A percentile compares a stretch with the other conserved stretches of the same genome.
These are phyloP conservation scores for Panorpa germanica DNA, from an alignment of 2,888 invertebrate genomes.

Conservation along the genomic window DNA sequence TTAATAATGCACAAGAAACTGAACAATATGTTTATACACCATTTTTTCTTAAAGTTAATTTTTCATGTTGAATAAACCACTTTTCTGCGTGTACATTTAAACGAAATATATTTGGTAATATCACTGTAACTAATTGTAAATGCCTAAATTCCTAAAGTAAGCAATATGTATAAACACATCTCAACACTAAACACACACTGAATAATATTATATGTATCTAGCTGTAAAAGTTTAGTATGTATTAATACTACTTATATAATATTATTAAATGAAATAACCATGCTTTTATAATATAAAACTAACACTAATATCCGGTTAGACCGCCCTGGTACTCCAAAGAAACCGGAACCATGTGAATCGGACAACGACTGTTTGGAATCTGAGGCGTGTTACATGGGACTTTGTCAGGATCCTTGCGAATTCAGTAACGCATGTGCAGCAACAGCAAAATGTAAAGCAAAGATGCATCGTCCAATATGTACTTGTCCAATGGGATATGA, in stretches of 20 bases:
- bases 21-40: too few species aligned
- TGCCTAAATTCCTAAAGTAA: too few species aligned
- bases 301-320: constrained; percentile 26
- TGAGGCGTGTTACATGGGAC: constrained; percentile 66
- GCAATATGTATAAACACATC: constrained; percentile 3
- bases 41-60: too few species aligned
- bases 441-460: constrained; percentile 59
- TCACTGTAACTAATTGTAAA: too few species aligned
- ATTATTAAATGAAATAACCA: constrained; percentile 7
- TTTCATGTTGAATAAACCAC: too few species aligned
- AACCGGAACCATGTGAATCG: constrained; percentile 61
- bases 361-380: constrained; percentile 69
- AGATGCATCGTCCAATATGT: constrained; percentile 70
- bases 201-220: constrained; percentile 1
- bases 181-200: neutral
- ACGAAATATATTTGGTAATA: too few species aligned
- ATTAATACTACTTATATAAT: constrained; percentile 7
- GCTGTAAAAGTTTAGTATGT: neutral
- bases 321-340: constrained; percentile 48
- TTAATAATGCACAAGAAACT: too few species aligned
- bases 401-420: constrained; percentile 69
- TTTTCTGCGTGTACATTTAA: too few species aligned
- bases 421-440: constrained; percentile 57
- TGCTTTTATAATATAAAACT: constrained; percentile 9
- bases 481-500: constrained; percentile 62